Percentiles rank a stretch among this genome's conserved stretches.
phyloP scores from a whole-genome alignment of 2,113 vertebrate species.

The Chaetodon trifascialis region DNA sequence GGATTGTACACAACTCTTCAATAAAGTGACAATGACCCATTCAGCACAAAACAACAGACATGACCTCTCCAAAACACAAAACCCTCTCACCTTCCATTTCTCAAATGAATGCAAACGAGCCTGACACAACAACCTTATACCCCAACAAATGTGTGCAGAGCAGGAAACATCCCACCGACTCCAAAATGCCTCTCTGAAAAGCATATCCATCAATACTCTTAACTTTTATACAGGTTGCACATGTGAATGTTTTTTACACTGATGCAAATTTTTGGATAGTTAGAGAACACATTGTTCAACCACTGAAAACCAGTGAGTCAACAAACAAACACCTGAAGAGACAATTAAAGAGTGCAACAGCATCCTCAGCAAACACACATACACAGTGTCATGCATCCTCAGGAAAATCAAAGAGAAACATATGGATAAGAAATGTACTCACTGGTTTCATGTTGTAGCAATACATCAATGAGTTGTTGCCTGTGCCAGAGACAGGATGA shows the following conservation, averaged over 20 bases:
- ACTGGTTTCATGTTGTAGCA: conserved; percentile 97
- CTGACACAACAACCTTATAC: neutral
- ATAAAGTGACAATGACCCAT: neutral
- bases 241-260: neutral
- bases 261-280: neutral
- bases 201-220: neutral
- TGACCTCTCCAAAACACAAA: conserved; percentile 15
- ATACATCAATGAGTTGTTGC: conserved; percentile 92
- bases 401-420: neutral
- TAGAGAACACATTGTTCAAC: neutral
- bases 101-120: conserved; percentile 15
- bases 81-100: neutral
- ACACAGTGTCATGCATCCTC: neutral
- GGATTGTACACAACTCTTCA: neutral
- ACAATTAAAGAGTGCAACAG: conserved; percentile 23
- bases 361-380: conserved; percentile 24
- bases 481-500: conserved; percentile 91
- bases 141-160: conserved; percentile 21
- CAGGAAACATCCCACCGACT: neutral
- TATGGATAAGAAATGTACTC: conserved; percentile 73
- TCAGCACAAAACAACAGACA: conserved; percentile 15
- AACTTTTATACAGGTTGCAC: conserved; percentile 36
- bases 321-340: conserved; percentile 22
- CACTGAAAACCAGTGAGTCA: conserved; percentile 5
- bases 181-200: neutral